phyloP scores from a whole-genome alignment of 1,140 invertebrate genomes.

The Rhopalosiphum padi region DNA sequence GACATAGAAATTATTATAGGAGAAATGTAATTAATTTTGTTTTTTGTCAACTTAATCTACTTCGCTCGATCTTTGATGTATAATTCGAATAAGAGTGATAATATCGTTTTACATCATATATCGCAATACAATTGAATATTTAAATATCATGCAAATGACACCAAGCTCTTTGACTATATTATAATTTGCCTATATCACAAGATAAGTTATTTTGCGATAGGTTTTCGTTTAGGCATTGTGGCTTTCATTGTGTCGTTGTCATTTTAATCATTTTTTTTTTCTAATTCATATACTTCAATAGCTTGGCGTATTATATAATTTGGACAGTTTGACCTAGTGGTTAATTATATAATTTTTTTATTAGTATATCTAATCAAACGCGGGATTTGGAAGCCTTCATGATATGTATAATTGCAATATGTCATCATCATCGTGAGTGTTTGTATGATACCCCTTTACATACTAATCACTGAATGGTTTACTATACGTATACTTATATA shows the following conservation, averaged over 20 bases:
- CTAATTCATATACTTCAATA: not conserved
- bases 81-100: too few species aligned
- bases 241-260: not conserved
- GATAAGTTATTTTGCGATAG: not conserved
- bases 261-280: not conserved
- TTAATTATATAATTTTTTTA: conserved; percentile 1
- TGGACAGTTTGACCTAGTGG: not conserved
- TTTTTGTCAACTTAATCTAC: too few species aligned
- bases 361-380: not conserved
- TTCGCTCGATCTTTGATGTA: too few species aligned
- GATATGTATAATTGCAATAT: not conserved
- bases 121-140: not conserved
- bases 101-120: not conserved
- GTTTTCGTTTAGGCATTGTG: not conserved
- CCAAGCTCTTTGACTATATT: not conserved
- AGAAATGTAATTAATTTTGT: too few species aligned
- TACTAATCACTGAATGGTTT: not conserved
- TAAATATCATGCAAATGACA: too few species aligned
- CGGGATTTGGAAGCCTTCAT: not conserved
- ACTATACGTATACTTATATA: not conserved
- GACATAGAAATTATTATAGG: too few species aligned
- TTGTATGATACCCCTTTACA: not conserved
- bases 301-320: not conserved
- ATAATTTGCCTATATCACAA: not conserved
- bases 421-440: not conserved